Evolutionary conservation across 2,113 vertebrate species (phyloP).

Genomic region (Campylorhamphus procurvoides): DNA sequence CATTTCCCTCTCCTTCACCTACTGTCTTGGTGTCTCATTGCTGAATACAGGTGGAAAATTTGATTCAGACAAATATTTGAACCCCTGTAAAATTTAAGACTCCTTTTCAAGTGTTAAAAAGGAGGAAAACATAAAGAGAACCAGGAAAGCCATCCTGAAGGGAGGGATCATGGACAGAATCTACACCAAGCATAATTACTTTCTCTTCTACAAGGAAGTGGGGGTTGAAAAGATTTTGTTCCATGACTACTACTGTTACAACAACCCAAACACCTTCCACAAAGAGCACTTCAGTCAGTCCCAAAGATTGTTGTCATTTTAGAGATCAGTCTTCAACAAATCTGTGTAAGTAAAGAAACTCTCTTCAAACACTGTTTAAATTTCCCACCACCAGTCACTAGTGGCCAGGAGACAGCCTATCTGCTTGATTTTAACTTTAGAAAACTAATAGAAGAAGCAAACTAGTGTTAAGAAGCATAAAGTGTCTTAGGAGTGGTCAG

Average conservation of each 20-base stretch:
- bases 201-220: background rate
- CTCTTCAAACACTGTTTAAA: background rate
- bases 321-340: background rate
- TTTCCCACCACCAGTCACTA: background rate
- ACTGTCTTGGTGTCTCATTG: background rate
- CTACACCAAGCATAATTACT: background rate
- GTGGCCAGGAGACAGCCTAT: background rate
- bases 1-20: background rate
- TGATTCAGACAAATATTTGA: background rate
- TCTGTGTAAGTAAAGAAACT: background rate
- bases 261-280: background rate
- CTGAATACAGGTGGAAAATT: background rate
- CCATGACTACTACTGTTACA: background rate
- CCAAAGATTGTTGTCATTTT: background rate
- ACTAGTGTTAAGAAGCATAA: background rate
- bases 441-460: background rate
- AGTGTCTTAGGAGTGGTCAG: background rate
- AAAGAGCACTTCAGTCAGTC: background rate
- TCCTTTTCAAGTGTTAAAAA: background rate
- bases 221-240: background rate
- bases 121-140: background rate
- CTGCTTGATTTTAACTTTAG: background rate
- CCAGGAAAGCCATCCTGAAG: background rate
- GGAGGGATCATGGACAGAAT: background rate
- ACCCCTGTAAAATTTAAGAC: background rate